These are phyloP conservation scores for Anarhynchus alexandrinus DNA, from an alignment of 2,113 vertebrate species.

Conservation along the genomic window DNA sequence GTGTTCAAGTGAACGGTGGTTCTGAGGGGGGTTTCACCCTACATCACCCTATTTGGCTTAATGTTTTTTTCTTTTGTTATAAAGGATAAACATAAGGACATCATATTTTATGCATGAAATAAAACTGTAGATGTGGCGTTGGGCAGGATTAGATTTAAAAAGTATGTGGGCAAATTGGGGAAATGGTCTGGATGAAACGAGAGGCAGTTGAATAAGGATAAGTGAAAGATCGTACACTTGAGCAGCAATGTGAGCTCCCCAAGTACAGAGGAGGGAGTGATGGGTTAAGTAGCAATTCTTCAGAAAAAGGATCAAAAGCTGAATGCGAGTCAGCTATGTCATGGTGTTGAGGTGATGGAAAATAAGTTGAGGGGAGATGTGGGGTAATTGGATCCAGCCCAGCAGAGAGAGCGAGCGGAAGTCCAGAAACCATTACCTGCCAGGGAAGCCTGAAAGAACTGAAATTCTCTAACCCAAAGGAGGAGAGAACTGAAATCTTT, in stretches of 20 bases:
- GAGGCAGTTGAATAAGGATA: neutral
- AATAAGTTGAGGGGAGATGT: neutral
- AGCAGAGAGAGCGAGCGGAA: neutral
- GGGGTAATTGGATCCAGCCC: conserved; percentile 53
- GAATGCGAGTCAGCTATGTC: neutral
- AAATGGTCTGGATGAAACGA: neutral
- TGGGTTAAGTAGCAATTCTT: conserved; percentile 5
- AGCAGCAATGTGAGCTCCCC: neutral
- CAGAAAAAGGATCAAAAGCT: conserved; percentile 44
- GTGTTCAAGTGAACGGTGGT: neutral
- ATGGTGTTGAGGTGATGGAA: conserved; percentile 44
- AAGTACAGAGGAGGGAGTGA: neutral
- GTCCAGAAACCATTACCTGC: conserved; percentile 10
- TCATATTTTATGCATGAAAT: neutral
- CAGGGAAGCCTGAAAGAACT: neutral
- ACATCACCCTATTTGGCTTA: no score
- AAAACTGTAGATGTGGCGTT: neutral
- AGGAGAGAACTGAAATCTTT: conserved; percentile 25
- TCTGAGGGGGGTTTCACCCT: neutral
- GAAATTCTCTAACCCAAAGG: neutral
- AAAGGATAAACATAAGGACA: neutral
- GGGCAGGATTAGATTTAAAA: neutral
- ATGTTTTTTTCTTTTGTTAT: neutral
- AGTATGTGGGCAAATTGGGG: neutral
- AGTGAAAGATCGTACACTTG: neutral